Conservation (phyloP, 2,888 invertebrate genomes). For the Drosophila eohydei region DNA sequence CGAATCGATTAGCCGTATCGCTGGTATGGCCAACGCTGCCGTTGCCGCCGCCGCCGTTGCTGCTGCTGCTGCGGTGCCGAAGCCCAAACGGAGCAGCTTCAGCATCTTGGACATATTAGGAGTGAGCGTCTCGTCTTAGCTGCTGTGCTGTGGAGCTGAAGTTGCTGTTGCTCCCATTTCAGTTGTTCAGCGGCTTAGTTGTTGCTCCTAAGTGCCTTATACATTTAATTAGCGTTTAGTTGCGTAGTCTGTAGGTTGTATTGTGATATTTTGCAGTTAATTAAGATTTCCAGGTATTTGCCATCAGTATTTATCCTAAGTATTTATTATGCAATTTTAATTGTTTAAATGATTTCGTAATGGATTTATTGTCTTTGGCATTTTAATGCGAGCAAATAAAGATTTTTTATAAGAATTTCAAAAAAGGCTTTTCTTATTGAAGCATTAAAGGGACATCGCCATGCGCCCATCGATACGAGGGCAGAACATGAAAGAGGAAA, state of each 20-base stretch:
- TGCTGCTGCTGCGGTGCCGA: conserved; percentile 42
- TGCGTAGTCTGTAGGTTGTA: conserved; percentile 57
- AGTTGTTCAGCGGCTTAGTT: conserved; percentile 11
- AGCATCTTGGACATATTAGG: conserved; percentile 84
- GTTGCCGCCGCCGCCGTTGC: conserved; percentile 6
- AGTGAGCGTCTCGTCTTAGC: conserved; percentile 56
- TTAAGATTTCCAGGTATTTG: conserved; percentile 77
- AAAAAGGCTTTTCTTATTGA: conserved; percentile 1
- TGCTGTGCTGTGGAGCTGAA: not conserved
- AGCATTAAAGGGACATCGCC: not conserved
- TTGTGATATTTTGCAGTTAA: conserved; percentile 79
- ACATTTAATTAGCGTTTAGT: conserved; percentile 75
- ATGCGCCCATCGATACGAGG: not conserved
- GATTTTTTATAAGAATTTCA: conserved; percentile 40
- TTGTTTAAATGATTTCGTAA: conserved; percentile 76
- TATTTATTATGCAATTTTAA: conserved; percentile 80
- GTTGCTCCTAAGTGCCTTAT: conserved; percentile 60
- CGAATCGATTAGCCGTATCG: conserved; percentile 44
- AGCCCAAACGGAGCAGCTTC: conserved; percentile 81
- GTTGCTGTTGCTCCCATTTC: conserved; percentile 60
- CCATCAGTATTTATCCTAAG: conserved; percentile 72
- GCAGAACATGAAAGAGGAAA: not conserved
- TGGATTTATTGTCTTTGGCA: conserved; percentile 74
- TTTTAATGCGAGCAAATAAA: conserved; percentile 70
- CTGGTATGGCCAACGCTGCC: conserved; percentile 8